phyloP scores from a whole-genome alignment of 2,888 invertebrate genomes.

The Drosophila affinis region DNA sequence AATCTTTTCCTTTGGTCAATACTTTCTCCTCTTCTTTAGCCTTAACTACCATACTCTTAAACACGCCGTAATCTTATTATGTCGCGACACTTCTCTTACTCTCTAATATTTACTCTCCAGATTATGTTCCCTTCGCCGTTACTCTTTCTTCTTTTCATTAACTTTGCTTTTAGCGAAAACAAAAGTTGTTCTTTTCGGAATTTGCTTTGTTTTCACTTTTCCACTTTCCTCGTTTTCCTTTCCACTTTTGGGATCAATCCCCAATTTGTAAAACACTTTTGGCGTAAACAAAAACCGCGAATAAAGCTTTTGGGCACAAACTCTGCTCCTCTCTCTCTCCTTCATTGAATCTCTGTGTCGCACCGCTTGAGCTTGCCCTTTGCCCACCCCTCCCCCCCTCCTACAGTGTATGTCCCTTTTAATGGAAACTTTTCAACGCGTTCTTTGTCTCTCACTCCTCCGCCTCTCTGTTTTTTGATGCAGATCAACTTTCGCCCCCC shows the following conservation, averaged over 20 bases:
- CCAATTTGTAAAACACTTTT: conserved; percentile 44
- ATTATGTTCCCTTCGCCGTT: neutral
- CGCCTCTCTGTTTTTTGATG: neutral
- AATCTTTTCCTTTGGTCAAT: too few species aligned
- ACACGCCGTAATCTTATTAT: neutral
- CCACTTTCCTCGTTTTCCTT: conserved; percentile 17
- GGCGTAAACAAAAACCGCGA: conserved; percentile 36
- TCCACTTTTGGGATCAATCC: conserved; percentile 35
- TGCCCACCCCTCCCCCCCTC: neutral
- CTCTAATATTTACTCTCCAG: neutral
- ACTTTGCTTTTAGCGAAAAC: neutral
- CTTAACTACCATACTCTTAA: too few species aligned
- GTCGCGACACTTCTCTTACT: neutral
- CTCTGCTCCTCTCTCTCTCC: too few species aligned
- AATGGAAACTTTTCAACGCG: conserved; percentile 34
- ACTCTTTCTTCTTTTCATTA: neutral
- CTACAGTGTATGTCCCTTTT: neutral
- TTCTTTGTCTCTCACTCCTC: conserved; percentile 5
- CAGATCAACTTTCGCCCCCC: conserved; percentile 31
- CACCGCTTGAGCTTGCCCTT: conserved; percentile 13
- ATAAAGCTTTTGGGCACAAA: conserved; percentile 34
- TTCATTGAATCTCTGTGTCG: conserved; percentile 1
- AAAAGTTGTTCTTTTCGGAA: conserved; percentile 1
- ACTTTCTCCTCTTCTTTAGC: too few species aligned
- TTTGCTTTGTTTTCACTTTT: conserved; percentile 3